Evolutionary conservation across 2,888 invertebrate species (phyloP), one percentile per base, ranked within the genome.

Genomic region (Drosophila mulleri): DNA sequence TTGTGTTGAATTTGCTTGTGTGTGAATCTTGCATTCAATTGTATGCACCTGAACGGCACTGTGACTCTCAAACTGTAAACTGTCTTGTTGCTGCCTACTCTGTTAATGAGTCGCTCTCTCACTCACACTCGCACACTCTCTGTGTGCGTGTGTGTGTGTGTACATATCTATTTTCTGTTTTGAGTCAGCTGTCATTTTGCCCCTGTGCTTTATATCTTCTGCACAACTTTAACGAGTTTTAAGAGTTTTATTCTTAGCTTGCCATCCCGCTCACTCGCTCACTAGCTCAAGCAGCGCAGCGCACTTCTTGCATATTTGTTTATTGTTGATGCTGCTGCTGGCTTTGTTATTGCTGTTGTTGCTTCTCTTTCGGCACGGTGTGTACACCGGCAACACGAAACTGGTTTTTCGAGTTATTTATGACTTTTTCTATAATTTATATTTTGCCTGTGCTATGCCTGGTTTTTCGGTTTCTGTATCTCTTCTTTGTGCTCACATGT

Each of bases 381-480:
- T 88, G 84, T 87, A 90, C 82, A 87, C 87, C 90, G 90, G 87
- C 90, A 87, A 76, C 82, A 77, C 70, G 50, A 87, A 89, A 87
- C 87, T 85, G 87, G 87, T 87, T 87, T 87, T 90, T 87, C 86
- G 84, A 89, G 90, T 87, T 90, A 90, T 90, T 88, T 88, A 87
- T 82, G 84, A 89, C 72, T 84, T 75, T 89, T 82, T 90, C 67
- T 78, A 78, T 76, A 85, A 84, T 80, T 82, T 90, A 76, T 81
- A 78, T 88, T 81, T 80, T 80, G 56, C 64, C 45, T 74, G 66
- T 57, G 58, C 73, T 67, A 57, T 64, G 83, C 72, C 61, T 72
- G 81, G 50, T 72, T 77, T 82, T 88, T 82, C 67, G 81, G 83
- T 83, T 70, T 83, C 78, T 77, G 86, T 86, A 73, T 82, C 83